These are phyloP conservation scores for Lepidurus couesii DNA, from an alignment of 1,140 invertebrate genomes.

Conservation along the genomic window DNA sequence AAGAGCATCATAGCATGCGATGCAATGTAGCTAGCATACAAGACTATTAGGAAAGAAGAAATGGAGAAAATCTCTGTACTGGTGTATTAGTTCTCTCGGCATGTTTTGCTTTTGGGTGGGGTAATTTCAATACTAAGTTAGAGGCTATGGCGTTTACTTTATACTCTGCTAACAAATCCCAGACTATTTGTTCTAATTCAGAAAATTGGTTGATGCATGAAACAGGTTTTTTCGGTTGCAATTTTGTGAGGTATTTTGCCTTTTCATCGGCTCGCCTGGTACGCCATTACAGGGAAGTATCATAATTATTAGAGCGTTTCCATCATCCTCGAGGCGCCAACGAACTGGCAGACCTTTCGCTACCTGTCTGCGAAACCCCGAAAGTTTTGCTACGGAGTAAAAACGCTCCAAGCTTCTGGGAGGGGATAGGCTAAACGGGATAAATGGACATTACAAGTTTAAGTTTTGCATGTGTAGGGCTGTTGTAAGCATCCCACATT, in stretches of 20 bases:
- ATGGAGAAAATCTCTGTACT: background rate
- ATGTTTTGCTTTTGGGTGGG: background rate
- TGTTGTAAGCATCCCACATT: too few species aligned
- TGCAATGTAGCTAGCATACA: background rate
- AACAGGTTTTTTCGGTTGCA: background rate
- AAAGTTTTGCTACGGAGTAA: background rate
- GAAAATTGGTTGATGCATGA: background rate
- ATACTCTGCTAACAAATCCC: background rate
- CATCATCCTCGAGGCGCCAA: slow-evolving; percentile 8
- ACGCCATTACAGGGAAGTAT: background rate
- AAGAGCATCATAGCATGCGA: background rate
- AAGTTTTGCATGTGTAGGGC: too few species aligned
- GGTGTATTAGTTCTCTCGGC: background rate
- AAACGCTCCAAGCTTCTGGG: too few species aligned
- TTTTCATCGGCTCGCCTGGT: background rate
- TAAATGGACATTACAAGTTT: too few species aligned
- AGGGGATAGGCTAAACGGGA: too few species aligned
- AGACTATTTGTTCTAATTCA: background rate
- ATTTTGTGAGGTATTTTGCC: background rate
- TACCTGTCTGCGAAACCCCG: background rate
- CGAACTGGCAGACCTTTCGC: background rate
- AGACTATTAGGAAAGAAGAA: too few species aligned
- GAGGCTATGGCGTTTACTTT: background rate
- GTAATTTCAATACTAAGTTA: background rate
- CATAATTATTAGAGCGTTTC: background rate